Conservation (phyloP, 2,797 vertebrate species). For the Lacerta viridis region DNA sequence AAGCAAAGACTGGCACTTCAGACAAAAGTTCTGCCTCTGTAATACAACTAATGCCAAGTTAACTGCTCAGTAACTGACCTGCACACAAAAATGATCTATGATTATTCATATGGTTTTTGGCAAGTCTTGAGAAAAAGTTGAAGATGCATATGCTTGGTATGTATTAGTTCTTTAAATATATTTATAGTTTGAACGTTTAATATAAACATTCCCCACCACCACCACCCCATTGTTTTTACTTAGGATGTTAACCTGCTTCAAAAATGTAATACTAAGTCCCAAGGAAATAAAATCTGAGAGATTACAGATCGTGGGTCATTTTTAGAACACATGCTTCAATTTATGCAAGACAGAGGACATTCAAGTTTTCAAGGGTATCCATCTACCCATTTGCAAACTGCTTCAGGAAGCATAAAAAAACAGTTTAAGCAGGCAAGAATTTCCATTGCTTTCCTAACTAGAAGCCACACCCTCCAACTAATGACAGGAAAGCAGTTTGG, state of each 20-base stretch:
- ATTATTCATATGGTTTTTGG: fast-evolving
- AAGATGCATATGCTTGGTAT: not conserved
- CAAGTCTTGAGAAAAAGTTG: not conserved
- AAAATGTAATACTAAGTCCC: not conserved
- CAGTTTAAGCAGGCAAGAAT: constrained; percentile 72
- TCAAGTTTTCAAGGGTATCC: constrained; percentile 66
- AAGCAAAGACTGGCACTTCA: not conserved
- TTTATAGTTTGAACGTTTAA: not conserved
- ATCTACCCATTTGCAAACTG: constrained; percentile 51
- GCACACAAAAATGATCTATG: fast-evolving
- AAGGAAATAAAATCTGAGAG: constrained; percentile 30
- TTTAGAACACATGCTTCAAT: constrained; percentile 26
- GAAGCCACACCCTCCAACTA: constrained; percentile 79
- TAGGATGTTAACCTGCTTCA: not conserved
- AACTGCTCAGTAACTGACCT: not conserved
- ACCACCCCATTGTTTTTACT: not conserved
- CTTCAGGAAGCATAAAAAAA: constrained; percentile 73
- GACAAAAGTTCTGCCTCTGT: not conserved
- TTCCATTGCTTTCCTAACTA: constrained; percentile 83
- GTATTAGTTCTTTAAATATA: not conserved
- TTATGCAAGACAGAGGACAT: constrained; percentile 33
- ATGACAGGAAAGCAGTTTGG: constrained; percentile 80
- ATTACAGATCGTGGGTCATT: constrained; percentile 1
- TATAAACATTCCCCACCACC: not conserved
- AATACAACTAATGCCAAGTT: not conserved